Conservation (phyloP, 2,888 invertebrate genomes). For the Xanthia icteritia region DNA sequence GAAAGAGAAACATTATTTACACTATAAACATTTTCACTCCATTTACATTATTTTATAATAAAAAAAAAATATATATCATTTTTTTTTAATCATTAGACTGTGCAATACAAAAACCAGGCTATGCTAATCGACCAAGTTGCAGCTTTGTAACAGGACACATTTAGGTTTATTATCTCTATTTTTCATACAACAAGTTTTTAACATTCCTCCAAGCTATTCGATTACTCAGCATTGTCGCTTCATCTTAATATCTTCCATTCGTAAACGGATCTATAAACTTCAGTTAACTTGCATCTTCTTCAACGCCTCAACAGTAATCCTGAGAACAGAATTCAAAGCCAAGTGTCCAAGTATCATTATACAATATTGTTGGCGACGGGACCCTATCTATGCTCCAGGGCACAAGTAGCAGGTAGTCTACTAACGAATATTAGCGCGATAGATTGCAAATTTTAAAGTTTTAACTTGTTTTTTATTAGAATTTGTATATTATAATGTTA, state of each 20-base stretch:
- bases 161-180: slow-evolving; percentile 15
- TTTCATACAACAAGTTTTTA: slow-evolving; percentile 6
- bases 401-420: no score
- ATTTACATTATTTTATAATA: neutral
- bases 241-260: slow-evolving; percentile 22
- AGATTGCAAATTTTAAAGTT: no score
- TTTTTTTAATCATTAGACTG: no score
- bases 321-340: slow-evolving; percentile 26
- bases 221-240: slow-evolving; percentile 13
- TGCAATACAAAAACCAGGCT: neutral
- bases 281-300: slow-evolving; percentile 15
- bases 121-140: slow-evolving; percentile 6
- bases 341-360: slow-evolving; percentile 39
- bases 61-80: no score
- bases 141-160: slow-evolving; percentile 4
- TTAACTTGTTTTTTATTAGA: no score
- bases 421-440: no score
- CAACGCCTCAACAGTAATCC: neutral
- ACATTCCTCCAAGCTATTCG: slow-evolving; percentile 15
- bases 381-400: no score
- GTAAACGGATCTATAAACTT: slow-evolving; percentile 28
- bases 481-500: no score
- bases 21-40: neutral
- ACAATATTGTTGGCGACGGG: no score
- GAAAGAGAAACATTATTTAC: slow-evolving; percentile 2